Conservation (phyloP, 2,888 invertebrate species). For the Nipponacmea schrenckii region DNA sequence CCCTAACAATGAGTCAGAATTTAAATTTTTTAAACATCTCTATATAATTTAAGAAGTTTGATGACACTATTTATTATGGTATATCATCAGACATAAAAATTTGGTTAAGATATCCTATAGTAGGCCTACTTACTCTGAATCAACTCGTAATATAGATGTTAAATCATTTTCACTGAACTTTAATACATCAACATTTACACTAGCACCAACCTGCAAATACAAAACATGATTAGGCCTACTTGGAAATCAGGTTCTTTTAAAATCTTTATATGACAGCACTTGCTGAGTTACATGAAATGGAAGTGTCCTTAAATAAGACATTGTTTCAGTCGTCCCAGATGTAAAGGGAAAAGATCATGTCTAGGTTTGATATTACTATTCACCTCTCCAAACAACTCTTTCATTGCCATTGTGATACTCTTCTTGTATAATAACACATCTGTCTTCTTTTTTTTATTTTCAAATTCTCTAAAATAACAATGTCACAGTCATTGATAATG, state of each 20-base stretch:
- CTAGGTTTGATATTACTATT: background rate
- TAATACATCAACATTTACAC: background rate
- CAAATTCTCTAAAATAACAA: background rate
- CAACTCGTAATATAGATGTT: background rate
- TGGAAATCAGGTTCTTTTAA: too few relatives aligned
- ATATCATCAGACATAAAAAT: background rate
- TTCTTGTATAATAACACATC: background rate
- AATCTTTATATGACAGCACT: too few relatives aligned
- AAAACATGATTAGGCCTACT: background rate
- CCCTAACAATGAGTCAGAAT: too few relatives aligned
- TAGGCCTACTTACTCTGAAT: background rate
- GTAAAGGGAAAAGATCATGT: too few relatives aligned
- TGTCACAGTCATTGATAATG: too few relatives aligned
- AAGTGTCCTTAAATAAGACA: too few relatives aligned
- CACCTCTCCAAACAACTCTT: background rate
- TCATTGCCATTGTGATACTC: conserved; percentile 3
- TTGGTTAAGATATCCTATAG: background rate
- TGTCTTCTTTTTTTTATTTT: background rate
- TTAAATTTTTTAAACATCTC: too few relatives aligned
- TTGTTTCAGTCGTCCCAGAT: too few relatives aligned
- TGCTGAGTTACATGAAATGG: too few relatives aligned
- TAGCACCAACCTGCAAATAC: conserved; percentile 3
- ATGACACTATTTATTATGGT: background rate
- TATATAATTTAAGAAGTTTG: too few relatives aligned
- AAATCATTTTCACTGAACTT: background rate